Conservation (phyloP, 1,140 invertebrate species). For the Chironomus striatipennis region DNA sequence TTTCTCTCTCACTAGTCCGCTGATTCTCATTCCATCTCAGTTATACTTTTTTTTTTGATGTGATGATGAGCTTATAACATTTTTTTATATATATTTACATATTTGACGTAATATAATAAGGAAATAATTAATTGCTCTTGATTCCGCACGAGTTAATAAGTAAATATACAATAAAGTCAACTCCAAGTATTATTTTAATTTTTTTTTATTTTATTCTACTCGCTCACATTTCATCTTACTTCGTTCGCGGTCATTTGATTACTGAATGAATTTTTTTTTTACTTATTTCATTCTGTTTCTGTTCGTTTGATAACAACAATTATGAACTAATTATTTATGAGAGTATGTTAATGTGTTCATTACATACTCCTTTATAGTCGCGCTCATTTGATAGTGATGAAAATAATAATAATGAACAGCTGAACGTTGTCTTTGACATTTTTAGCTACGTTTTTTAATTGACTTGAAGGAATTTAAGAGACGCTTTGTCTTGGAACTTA, state of each 20-base stretch:
- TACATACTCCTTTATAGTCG: no score
- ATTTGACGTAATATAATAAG: constrained; percentile 18
- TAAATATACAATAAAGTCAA: no score
- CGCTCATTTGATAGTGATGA: no score
- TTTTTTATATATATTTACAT: neutral
- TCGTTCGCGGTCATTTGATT: neutral
- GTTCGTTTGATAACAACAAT: neutral
- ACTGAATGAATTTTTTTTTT: constrained; percentile 1
- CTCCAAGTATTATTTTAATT: no score
- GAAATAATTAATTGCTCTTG: constrained; percentile 20
- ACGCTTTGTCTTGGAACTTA: no score
- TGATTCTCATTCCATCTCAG: neutral
- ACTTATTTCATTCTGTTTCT: no score
- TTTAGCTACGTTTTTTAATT: no score
- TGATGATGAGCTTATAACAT: neutral
- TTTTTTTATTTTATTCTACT: neutral
- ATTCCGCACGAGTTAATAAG: constrained; percentile 19
- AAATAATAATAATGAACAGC: no score
- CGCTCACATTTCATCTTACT: neutral
- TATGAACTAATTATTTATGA: neutral
- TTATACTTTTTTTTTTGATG: neutral
- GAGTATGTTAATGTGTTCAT: no score
- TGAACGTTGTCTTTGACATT: no score
- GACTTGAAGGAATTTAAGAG: no score
- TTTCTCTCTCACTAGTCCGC: neutral